A percentile compares a stretch with the other conserved stretches of the same genome.
Conservation (phyloP, 2,113 vertebrate species). For the Otus sunia region DNA sequence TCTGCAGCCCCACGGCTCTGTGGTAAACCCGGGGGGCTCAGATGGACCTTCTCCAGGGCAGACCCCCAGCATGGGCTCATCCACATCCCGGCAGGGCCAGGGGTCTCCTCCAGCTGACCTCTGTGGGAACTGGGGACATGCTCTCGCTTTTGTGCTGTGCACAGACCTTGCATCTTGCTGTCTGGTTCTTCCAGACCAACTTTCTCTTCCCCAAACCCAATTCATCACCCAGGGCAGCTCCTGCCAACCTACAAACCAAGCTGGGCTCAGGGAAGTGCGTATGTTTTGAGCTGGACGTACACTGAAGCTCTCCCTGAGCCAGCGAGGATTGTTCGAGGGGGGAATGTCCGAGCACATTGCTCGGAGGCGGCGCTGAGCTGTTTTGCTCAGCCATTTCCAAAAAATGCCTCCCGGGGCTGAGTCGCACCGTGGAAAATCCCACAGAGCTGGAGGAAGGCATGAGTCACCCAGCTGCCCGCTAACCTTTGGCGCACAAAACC, state of each 20-base stretch:
- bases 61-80: rapidly evolving
- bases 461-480: neutral
- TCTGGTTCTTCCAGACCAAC: rapidly evolving
- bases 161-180: rapidly evolving
- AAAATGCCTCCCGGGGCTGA: neutral
- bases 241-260: rapidly evolving
- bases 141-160: neutral
- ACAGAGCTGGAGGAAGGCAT: neutral
- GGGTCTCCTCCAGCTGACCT: neutral
- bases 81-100: rapidly evolving
- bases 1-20: rapidly evolving
- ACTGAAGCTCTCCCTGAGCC: rapidly evolving
- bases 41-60: rapidly evolving
- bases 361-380: rapidly evolving
- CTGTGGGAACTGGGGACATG: rapidly evolving
- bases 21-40: neutral
- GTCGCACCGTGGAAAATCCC: neutral
- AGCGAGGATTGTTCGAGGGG: rapidly evolving
- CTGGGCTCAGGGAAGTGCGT: neutral
- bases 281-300: rapidly evolving
- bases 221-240: rapidly evolving
- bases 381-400: neutral
- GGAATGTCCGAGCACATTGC: rapidly evolving
- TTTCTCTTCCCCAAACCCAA: neutral
- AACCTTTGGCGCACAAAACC: rapidly evolving